phyloP scores from a whole-genome alignment of 1,140 invertebrate species.

The Penaeus indicus region DNA sequence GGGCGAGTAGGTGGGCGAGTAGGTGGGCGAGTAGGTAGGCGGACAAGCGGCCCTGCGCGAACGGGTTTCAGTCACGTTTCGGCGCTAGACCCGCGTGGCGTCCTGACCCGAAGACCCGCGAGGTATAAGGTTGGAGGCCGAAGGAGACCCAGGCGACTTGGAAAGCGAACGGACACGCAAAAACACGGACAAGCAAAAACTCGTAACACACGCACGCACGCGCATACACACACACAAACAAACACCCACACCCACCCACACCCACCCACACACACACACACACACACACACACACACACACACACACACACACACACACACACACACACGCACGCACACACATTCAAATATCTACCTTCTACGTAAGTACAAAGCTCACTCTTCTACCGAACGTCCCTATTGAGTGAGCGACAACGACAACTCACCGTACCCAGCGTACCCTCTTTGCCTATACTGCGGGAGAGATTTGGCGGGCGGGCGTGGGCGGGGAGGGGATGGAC shows the following conservation, averaged over 20 bases:
- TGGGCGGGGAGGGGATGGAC: too few species aligned
- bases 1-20: neutral
- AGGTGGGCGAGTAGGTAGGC: neutral
- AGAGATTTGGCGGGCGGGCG: too few species aligned
- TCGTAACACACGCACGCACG: neutral
- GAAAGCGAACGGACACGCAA: neutral
- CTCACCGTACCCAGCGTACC: too few species aligned
- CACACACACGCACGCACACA: neutral
- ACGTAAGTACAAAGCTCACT: neutral
- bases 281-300: neutral
- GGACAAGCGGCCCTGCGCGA: neutral
- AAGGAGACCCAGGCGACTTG: neutral
- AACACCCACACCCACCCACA: neutral
- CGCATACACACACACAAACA: conserved; percentile 64
- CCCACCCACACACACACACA: neutral
- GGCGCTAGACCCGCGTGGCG: neutral
- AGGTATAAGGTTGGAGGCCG: neutral
- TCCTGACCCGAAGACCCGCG: neutral
- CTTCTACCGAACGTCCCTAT: too few species aligned
- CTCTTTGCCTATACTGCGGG: too few species aligned
- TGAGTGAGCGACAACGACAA: too few species aligned
- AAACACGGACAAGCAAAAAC: neutral
- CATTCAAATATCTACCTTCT: neutral
- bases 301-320: neutral
- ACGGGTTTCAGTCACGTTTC: neutral